These are phyloP conservation scores for Protodeltote pygarga DNA, from an alignment of 2,888 invertebrate species.

Conservation along the genomic window DNA sequence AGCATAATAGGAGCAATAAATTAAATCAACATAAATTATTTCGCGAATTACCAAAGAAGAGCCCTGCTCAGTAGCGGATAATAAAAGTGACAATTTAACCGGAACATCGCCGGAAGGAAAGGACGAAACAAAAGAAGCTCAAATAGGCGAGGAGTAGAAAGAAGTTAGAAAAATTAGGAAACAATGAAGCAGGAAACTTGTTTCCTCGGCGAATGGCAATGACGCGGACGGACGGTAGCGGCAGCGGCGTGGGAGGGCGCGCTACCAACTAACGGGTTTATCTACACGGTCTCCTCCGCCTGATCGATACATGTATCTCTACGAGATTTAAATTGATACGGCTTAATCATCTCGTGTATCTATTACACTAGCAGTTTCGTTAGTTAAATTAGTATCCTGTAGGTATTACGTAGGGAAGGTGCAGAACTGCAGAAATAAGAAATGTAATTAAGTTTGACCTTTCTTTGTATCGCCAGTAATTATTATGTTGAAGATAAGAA, in stretches of 20 bases:
- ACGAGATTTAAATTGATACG: conserved; percentile 35
- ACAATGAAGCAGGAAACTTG: conserved; percentile 80
- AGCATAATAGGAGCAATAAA: conserved; percentile 19
- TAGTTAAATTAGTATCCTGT: not conserved
- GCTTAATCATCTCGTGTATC: conserved; percentile 23
- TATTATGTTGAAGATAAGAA: too few species aligned
- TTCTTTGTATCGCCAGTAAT: too few species aligned
- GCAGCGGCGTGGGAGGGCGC: conserved; percentile 28
- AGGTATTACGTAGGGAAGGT: too few species aligned
- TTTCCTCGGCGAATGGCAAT: conserved; percentile 65
- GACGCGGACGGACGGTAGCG: conserved; percentile 46
- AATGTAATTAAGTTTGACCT: too few species aligned
- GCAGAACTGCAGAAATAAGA: too few species aligned
- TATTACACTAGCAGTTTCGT: conserved; percentile 1
- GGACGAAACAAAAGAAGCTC: conserved; percentile 73
- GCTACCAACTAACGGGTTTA: conserved; percentile 46
- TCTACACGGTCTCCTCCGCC: conserved; percentile 34
- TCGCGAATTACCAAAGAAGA: conserved; percentile 43
- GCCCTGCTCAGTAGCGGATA: conserved; percentile 61
- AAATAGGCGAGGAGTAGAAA: conserved; percentile 62
- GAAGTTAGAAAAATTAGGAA: conserved; percentile 79
- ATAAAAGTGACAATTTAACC: conserved; percentile 79
- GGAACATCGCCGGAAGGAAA: conserved; percentile 73
- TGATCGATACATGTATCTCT: conserved; percentile 49
- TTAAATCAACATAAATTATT: conserved; percentile 50